A percentile compares a stretch with the other conserved stretches of the same genome.
These are phyloP conservation scores for Betta splendens DNA, from an alignment of 2,797 vertebrate species.

Conservation along the genomic window DNA sequence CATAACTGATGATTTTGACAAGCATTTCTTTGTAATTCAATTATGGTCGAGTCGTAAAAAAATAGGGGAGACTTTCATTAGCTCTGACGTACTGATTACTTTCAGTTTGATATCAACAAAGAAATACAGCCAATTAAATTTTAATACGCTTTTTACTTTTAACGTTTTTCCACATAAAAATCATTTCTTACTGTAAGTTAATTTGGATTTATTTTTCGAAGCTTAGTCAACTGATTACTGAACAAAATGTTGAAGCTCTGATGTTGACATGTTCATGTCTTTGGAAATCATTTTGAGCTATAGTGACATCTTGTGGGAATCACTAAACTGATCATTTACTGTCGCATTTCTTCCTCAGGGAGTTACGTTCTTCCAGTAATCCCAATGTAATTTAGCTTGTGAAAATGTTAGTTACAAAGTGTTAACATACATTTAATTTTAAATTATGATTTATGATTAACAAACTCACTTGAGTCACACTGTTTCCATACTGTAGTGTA, in stretches of 20 bases:
- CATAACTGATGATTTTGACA: not conserved
- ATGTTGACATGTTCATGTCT: not conserved
- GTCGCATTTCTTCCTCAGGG: constrained; percentile 8
- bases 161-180: too few relatives aligned
- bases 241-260: not conserved
- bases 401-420: too few relatives aligned
- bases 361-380: not conserved
- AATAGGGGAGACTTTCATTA: too few relatives aligned
- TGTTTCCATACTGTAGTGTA: constrained; percentile 5
- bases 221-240: not conserved
- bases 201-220: not conserved
- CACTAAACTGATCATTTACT: constrained; percentile 1
- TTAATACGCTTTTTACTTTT: too few relatives aligned
- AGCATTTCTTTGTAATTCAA: not conserved
- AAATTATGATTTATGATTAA: not conserved
- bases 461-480: constrained; percentile 11
- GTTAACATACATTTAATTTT: not conserved
- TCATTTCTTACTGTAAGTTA: too few relatives aligned
- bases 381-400: constrained; percentile 8
- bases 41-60: not conserved
- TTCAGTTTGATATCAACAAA: not conserved
- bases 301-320: constrained; percentile 78
- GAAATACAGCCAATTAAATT: not conserved
- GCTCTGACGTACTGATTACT: not conserved
- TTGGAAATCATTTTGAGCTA: constrained; percentile 53